These are phyloP conservation scores for Saguinus midas DNA, from an alignment of 2,113 vertebrate species.

Conservation along the genomic window DNA sequence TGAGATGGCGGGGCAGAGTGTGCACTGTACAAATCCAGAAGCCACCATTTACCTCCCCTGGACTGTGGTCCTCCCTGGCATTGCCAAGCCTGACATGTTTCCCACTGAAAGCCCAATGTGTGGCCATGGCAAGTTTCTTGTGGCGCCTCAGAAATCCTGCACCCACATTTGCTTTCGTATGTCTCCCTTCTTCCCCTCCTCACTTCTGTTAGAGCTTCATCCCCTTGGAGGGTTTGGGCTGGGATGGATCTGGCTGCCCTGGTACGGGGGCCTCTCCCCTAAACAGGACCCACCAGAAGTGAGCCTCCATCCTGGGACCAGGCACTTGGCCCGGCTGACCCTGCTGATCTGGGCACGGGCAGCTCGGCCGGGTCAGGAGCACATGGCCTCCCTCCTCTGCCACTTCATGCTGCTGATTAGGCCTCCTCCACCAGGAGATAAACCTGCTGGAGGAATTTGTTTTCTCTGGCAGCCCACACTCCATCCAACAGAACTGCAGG, in stretches of 20 bases:
- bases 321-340: neutral
- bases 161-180: neutral
- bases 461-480: slow-evolving; percentile 61
- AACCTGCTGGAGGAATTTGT: slow-evolving; percentile 74
- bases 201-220: neutral
- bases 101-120: neutral
- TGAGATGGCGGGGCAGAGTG: neutral
- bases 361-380: slow-evolving; percentile 49
- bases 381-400: slow-evolving; percentile 76
- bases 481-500: slow-evolving; percentile 54
- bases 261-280: slow-evolving; percentile 67
- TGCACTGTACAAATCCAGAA: neutral
- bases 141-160: neutral
- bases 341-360: neutral
- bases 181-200: neutral
- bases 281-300: slow-evolving; percentile 57
- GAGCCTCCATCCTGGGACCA: slow-evolving; percentile 65
- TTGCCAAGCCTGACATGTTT: neutral
- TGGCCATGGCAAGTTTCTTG: neutral
- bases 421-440: slow-evolving; percentile 80
- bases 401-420: slow-evolving; percentile 78
- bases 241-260: slow-evolving; percentile 62
- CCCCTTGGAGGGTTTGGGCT: slow-evolving; percentile 18
- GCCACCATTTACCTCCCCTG: rapidly evolving
- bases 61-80: neutral